These are phyloP conservation scores for Amphipoea oculea DNA, from an alignment of 2,888 invertebrate genomes.

Conservation along the genomic window DNA sequence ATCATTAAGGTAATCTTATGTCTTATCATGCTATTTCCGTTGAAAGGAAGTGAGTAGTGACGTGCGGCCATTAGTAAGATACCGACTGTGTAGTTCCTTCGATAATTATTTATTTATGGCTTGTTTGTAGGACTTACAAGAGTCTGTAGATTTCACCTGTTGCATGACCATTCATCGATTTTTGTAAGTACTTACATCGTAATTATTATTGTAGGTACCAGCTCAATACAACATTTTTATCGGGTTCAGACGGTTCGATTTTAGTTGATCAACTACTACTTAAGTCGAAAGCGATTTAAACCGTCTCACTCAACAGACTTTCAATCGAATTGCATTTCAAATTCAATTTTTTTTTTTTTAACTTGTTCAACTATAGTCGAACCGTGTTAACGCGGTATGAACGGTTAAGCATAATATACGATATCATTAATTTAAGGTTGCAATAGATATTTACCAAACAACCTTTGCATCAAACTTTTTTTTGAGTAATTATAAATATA, in stretches of 20 bases:
- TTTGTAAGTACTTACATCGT: background rate
- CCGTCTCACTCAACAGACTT: background rate
- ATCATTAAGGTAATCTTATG: conserved; percentile 41
- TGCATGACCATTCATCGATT: background rate
- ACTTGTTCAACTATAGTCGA: background rate
- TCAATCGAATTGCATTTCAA: background rate
- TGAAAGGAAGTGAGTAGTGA: conserved; percentile 26
- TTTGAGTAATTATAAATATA: background rate
- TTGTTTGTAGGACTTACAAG: background rate
- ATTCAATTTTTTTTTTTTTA: background rate
- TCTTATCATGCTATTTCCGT: conserved; percentile 48
- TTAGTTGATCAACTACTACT: background rate
- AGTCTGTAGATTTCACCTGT: background rate
- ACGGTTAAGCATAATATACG: background rate
- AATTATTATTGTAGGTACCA: background rate
- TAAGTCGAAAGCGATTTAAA: background rate
- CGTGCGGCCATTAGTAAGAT: conserved; percentile 23
- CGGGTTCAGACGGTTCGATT: background rate
- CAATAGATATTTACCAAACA: background rate
- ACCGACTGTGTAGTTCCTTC: conserved; percentile 21
- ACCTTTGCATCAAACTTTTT: background rate
- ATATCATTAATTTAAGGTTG: background rate
- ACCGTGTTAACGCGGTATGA: background rate
- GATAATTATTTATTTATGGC: conserved; percentile 9
- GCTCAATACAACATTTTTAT: background rate